Conservation (phyloP, 1,140 invertebrate genomes). For the Nomia melanderi region DNA sequence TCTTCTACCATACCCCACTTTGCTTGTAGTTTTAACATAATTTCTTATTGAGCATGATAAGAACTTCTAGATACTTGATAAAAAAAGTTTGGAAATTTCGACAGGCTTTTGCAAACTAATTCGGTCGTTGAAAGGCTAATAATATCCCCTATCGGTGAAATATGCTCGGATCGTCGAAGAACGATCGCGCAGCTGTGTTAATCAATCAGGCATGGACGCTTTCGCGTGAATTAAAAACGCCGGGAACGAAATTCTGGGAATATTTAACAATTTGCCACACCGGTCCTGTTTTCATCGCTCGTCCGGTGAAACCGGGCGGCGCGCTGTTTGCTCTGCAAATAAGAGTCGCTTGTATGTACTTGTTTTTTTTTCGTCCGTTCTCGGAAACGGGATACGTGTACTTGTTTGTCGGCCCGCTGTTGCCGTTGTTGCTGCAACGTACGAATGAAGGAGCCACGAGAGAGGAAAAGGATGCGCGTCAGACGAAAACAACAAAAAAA, state of each 20-base stretch:
- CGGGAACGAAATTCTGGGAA: constrained; percentile 15
- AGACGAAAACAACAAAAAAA: too few species aligned
- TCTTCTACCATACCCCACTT: too few species aligned
- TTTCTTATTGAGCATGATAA: too few species aligned
- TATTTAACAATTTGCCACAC: constrained; percentile 30
- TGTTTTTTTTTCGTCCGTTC: constrained; percentile 18
- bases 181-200: background rate
- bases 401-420: background rate
- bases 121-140: too few species aligned
- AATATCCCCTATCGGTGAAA: too few species aligned
- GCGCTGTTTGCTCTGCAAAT: constrained; percentile 28
- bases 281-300: constrained; percentile 8
- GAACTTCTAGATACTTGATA: too few species aligned
- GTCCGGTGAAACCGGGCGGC: background rate
- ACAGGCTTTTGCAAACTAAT: too few species aligned
- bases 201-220: constrained; percentile 7
- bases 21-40: too few species aligned
- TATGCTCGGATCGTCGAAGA: background rate
- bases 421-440: too few species aligned
- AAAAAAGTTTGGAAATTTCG: too few species aligned
- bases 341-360: constrained; percentile 15
- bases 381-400: background rate
- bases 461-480: background rate
- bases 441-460: background rate
- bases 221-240: constrained; percentile 27